These are phyloP conservation scores for Ophthalmolycus amberensis DNA, from an alignment of 2,113 vertebrate genomes.

Conservation along the genomic window DNA sequence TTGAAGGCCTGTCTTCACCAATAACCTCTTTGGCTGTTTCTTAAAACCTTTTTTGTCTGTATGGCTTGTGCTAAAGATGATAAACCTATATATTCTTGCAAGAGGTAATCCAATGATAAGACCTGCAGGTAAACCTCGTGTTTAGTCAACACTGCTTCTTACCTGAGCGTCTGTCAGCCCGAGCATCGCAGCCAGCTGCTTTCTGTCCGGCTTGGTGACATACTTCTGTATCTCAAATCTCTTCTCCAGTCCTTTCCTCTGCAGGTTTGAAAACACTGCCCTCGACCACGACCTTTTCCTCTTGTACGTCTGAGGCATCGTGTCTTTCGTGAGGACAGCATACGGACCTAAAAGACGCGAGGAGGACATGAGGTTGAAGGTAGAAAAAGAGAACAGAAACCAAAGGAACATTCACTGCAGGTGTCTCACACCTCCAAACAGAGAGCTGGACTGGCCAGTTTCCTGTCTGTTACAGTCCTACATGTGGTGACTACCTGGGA, in stretches of 20 bases:
- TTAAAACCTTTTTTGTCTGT: background rate
- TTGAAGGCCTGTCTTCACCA: background rate
- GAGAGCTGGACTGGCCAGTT: constrained; percentile 9
- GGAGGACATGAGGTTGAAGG: constrained; percentile 12
- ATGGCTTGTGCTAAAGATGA: background rate
- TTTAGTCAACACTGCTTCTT: constrained; percentile 48
- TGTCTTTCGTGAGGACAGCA: constrained; percentile 97
- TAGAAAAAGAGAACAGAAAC: constrained; percentile 9
- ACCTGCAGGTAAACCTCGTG: background rate
- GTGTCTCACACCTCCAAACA: constrained; percentile 35
- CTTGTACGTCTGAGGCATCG: constrained; percentile 98
- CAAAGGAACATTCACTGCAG: constrained; percentile 11
- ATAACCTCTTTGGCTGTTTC: background rate
- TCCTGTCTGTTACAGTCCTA: constrained; percentile 49
- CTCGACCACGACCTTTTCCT: constrained; percentile 98
- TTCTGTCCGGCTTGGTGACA: constrained; percentile 98
- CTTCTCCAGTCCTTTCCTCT: constrained; percentile 98
- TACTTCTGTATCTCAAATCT: constrained; percentile 99
- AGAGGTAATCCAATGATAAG: background rate
- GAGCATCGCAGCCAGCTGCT: constrained; percentile 97
- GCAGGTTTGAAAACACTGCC: constrained; percentile 97
- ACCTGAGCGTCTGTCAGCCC: constrained; percentile 99
- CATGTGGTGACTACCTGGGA: constrained; percentile 90
- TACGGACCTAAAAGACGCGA: constrained; percentile 88
- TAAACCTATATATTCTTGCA: background rate